Conservation (phyloP, 1,140 invertebrate genomes). For the Drosophila ficusphila region DNA sequence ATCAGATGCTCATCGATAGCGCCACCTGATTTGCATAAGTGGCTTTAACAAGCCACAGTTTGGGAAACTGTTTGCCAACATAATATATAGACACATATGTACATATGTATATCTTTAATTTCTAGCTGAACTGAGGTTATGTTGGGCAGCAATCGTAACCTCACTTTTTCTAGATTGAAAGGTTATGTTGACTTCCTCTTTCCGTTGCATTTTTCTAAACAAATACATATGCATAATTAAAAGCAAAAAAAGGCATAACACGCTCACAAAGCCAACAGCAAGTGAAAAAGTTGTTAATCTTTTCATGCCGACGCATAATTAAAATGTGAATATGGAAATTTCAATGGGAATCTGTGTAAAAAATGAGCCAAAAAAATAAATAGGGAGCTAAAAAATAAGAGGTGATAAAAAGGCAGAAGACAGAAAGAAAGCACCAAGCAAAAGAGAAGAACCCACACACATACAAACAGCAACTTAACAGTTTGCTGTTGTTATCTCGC, state of each 20-base stretch:
- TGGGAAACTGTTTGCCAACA: neutral
- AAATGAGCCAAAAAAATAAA: constrained; percentile 40
- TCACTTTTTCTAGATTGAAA: neutral
- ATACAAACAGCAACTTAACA: constrained; percentile 66
- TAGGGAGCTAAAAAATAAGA: neutral
- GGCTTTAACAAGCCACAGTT: constrained; percentile 23
- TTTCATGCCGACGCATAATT: constrained; percentile 79
- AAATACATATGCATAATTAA: constrained; percentile 74
- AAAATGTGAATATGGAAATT: constrained; percentile 80
- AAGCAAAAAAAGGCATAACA: constrained; percentile 43
- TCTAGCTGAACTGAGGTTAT: constrained; percentile 1
- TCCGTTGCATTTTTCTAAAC: constrained; percentile 24
- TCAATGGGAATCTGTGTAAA: constrained; percentile 55
- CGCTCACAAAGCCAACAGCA: constrained; percentile 26
- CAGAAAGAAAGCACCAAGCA: constrained; percentile 38
- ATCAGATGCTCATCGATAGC: constrained; percentile 5
- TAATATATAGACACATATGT: neutral
- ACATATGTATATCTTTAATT: neutral
- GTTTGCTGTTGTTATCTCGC: constrained; percentile 51
- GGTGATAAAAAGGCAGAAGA: constrained; percentile 2
- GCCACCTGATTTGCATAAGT: constrained; percentile 66
- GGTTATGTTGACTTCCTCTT: neutral
- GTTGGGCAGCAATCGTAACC: neutral
- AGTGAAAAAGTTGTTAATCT: constrained; percentile 74
- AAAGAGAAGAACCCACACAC: constrained; percentile 24